These are phyloP conservation scores for Craseonycteris thonglongyai DNA, from an alignment of 2,113 vertebrate genomes.

Conservation along the genomic window DNA sequence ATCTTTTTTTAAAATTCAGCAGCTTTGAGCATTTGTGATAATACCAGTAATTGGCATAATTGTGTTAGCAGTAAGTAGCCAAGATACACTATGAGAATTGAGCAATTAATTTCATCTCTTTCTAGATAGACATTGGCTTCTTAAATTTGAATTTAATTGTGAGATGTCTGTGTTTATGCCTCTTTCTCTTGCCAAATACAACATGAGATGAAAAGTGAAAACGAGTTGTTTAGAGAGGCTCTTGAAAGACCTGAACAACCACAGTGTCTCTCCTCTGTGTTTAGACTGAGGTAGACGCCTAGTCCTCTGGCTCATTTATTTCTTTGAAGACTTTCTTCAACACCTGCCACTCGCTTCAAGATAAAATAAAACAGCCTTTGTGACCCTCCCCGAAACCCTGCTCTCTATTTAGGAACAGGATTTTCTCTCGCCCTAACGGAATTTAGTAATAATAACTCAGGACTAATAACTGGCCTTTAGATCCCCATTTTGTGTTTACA, in stretches of 20 bases:
- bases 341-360: background rate
- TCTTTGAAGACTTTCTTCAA: background rate
- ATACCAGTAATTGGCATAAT: constrained; percentile 25
- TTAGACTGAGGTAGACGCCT: background rate
- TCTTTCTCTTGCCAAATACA: background rate
- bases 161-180: background rate
- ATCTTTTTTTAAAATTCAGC: constrained; percentile 23
- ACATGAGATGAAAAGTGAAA: background rate
- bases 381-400: background rate
- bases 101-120: constrained; percentile 30
- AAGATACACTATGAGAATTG: background rate
- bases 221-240: background rate
- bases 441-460: background rate
- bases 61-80: constrained; percentile 13
- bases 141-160: constrained; percentile 24
- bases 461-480: background rate
- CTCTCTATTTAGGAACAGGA: background rate
- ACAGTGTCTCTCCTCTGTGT: background rate
- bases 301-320: background rate
- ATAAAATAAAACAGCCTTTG: background rate
- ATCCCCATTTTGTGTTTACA: background rate
- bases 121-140: background rate
- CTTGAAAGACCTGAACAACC: background rate
- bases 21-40: constrained; percentile 12
- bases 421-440: background rate